Conservation (phyloP, 2,113 vertebrate genomes). For the Colistium nudipinnis region DNA sequence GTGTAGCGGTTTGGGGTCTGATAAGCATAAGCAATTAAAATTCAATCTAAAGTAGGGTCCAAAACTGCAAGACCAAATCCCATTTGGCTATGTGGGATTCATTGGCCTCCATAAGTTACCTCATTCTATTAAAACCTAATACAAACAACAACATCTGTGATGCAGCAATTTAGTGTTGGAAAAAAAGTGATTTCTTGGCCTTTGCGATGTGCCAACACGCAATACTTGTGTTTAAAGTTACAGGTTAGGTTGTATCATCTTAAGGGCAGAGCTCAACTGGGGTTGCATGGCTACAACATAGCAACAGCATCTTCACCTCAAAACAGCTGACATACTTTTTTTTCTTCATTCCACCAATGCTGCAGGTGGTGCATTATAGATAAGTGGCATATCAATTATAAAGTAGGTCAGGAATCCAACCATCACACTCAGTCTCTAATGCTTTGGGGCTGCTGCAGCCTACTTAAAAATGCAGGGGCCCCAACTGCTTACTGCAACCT, state of each 20-base stretch:
- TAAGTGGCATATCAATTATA: slow-evolving; percentile 70
- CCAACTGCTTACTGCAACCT: slow-evolving; percentile 46
- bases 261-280: neutral
- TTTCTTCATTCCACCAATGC: slow-evolving; percentile 35
- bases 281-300: slow-evolving; percentile 11
- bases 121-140: no score
- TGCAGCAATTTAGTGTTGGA: neutral
- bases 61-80: no score
- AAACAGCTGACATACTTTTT: slow-evolving; percentile 62
- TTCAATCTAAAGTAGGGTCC: no score
- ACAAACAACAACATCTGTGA: neutral
- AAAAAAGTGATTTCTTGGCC: neutral
- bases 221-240: neutral
- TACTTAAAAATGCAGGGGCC: slow-evolving; percentile 63
- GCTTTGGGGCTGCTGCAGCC: slow-evolving; percentile 40
- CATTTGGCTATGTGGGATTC: no score
- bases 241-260: slow-evolving; percentile 8
- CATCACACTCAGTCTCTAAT: slow-evolving; percentile 59
- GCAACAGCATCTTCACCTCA: slow-evolving; percentile 25
- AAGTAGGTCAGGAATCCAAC: slow-evolving; percentile 62
- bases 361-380: slow-evolving; percentile 71
- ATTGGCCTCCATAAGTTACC: no score
- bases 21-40: no score
- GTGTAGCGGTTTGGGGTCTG: no score
- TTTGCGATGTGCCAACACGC: neutral